Evolutionary conservation across 1,140 invertebrate genomes (phyloP).

Genomic region (Lucilia cuprina): DNA sequence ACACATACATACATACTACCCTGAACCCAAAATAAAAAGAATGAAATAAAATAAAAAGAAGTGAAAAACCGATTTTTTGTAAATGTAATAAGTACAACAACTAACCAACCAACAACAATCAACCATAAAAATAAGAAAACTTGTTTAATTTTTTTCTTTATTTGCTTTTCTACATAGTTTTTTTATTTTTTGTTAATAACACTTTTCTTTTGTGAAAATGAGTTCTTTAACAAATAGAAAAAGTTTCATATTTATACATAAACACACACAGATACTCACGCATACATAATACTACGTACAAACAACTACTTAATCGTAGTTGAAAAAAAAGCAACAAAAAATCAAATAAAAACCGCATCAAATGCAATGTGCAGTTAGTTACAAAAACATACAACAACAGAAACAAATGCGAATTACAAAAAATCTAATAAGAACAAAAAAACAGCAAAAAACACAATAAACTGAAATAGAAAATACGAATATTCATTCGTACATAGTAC

Average conservation of each 20-base stretch:
- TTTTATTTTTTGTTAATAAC: not conserved
- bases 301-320: not conserved
- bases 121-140: not conserved
- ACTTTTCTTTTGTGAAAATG: conserved; percentile 28
- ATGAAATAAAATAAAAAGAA: not conserved
- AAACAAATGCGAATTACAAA: not conserved
- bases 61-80: not conserved
- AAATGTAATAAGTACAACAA: not conserved
- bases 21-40: not conserved
- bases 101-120: not conserved
- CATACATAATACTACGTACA: not conserved
- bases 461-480: not conserved
- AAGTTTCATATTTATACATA: not conserved
- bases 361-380: conserved; percentile 13
- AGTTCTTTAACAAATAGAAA: conserved; percentile 24
- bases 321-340: not conserved
- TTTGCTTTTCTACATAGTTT: not conserved
- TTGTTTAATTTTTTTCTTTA: not conserved
- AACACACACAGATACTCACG: not conserved
- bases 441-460: not conserved
- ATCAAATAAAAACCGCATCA: conserved; percentile 29
- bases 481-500: not conserved
- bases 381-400: conserved; percentile 13
- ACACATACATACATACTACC: too few species aligned
- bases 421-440: not conserved